phyloP scores from a whole-genome alignment of 2,113 vertebrate genomes.

The Marmota monax region DNA sequence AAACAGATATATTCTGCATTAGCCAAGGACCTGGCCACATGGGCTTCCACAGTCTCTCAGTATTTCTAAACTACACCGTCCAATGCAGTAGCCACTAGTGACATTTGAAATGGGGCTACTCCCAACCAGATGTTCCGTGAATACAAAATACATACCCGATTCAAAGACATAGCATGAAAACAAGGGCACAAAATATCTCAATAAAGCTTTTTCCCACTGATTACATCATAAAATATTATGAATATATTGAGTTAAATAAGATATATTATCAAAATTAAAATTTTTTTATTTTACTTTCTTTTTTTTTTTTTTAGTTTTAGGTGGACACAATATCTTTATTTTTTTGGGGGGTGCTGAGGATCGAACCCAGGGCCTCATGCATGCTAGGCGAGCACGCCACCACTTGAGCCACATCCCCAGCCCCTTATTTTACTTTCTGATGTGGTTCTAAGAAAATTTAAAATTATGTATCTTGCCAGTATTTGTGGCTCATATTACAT shows the following conservation, averaged over 20 bases:
- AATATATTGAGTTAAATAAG: constrained; percentile 15
- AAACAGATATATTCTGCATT: not conserved
- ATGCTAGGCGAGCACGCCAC: no score
- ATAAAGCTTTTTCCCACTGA: not conserved
- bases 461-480: not conserved
- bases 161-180: not conserved
- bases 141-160: not conserved
- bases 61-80: not conserved
- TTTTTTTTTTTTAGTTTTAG: no score
- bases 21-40: not conserved
- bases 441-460: not conserved
- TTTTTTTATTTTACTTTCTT: not conserved
- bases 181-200: not conserved
- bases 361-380: no score
- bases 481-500: not conserved
- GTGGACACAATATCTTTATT: no score
- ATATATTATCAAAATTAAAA: not conserved
- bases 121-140: not conserved
- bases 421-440: not conserved
- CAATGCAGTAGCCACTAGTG: not conserved
- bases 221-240: constrained; percentile 3
- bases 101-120: not conserved
- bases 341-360: no score
- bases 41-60: not conserved
- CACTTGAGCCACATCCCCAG: no score